These are phyloP conservation scores for Drosophila kambysellisi DNA, from an alignment of 2,888 invertebrate species.

Conservation along the genomic window DNA sequence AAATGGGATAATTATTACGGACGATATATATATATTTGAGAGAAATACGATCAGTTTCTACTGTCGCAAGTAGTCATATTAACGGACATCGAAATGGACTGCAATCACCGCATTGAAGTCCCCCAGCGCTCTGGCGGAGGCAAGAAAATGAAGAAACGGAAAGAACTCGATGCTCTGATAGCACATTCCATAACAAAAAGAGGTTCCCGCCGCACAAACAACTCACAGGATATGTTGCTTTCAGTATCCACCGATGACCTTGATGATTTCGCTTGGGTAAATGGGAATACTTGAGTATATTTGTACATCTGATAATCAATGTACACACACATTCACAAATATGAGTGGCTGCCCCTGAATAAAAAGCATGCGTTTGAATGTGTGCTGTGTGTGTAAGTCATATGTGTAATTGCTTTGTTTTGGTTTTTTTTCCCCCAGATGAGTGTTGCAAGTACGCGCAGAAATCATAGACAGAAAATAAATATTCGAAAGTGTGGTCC, in stretches of 20 bases:
- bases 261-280: constrained; percentile 86
- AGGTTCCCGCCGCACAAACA: constrained; percentile 66
- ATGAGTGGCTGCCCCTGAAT: constrained; percentile 7
- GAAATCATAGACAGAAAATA: constrained; percentile 78
- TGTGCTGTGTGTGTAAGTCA: constrained; percentile 11
- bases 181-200: constrained; percentile 85
- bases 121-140: constrained; percentile 87
- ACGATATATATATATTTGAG: not conserved
- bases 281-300: constrained; percentile 20
- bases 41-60: not conserved
- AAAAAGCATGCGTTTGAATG: constrained; percentile 1
- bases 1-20: not conserved
- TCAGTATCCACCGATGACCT: constrained; percentile 88
- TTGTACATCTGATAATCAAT: constrained; percentile 10
- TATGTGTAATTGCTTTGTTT: constrained; percentile 38
- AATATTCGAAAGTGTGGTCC: constrained; percentile 82
- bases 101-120: constrained; percentile 88
- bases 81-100: constrained; percentile 85
- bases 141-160: constrained; percentile 92
- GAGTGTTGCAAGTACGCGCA: constrained; percentile 71
- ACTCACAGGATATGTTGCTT: constrained; percentile 87
- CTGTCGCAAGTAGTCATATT: constrained; percentile 4
- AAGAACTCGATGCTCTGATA: constrained; percentile 91
- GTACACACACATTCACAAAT: not conserved
- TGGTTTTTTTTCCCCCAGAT: constrained; percentile 41